These are phyloP conservation scores for zebrafish (Danio rerio) DNA, from an alignment of 2,113 vertebrate genomes.

Conservation along the genomic window DNA sequence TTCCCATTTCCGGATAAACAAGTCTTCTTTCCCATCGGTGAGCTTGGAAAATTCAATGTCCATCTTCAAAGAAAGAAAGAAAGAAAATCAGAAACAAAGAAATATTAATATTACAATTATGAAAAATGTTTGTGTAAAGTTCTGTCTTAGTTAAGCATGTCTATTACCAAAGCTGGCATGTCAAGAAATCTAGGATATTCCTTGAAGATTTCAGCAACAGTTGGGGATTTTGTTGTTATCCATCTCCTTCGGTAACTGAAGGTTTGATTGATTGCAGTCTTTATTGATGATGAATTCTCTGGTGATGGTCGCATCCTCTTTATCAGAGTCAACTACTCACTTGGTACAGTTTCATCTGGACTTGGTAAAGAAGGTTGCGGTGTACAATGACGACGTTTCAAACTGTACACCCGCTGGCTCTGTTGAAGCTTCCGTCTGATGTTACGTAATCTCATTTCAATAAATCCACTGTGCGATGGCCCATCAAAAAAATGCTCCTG, in stretches of 20 bases:
- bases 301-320: not conserved
- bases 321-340: not conserved
- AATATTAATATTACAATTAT: not conserved
- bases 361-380: not conserved
- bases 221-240: not conserved
- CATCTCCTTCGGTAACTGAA: not conserved
- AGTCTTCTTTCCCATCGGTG: not conserved
- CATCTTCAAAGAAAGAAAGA: not conserved
- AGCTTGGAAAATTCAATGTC: not conserved
- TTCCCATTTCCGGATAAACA: constrained; percentile 9
- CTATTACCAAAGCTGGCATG: not conserved
- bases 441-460: not conserved
- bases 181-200: not conserved
- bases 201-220: constrained; percentile 4
- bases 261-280: not conserved
- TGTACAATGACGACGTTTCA: not conserved
- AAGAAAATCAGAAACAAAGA: not conserved
- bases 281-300: not conserved
- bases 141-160: not conserved
- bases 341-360: not conserved
- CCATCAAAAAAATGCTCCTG: not conserved
- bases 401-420: not conserved
- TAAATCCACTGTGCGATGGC: not conserved
- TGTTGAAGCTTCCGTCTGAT: constrained; percentile 1
- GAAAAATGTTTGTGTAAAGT: not conserved